Evolutionary conservation across 2,797 vertebrate genomes (phyloP).

Genomic region (Columba guinea): DNA sequence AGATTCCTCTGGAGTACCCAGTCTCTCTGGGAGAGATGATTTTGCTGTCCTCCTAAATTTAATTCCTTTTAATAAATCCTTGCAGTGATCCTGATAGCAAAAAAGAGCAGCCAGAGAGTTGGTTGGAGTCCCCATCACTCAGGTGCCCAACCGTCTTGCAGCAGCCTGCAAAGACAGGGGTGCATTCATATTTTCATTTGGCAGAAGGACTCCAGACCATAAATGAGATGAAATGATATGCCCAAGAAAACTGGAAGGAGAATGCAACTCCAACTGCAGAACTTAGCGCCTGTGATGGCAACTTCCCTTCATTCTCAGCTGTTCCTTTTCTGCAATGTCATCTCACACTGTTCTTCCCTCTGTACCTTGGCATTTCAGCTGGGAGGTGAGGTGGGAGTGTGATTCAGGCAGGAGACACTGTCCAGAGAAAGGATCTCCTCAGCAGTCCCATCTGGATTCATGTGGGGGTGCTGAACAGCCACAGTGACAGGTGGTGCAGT

Average conservation of each 20-base stretch:
- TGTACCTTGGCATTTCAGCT: neutral
- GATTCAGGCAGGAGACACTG: neutral
- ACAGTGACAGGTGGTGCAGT: neutral
- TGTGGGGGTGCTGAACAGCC: neutral
- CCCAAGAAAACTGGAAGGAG: neutral
- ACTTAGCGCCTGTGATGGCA: neutral
- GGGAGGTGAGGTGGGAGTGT: neutral
- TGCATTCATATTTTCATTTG: neutral
- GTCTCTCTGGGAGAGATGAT: neutral
- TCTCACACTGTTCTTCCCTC: neutral
- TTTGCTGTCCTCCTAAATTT: neutral
- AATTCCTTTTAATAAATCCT: neutral
- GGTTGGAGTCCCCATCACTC: neutral
- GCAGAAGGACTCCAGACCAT: neutral
- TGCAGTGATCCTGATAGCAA: neutral
- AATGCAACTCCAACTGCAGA: neutral
- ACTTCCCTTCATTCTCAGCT: neutral
- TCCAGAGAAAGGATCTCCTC: neutral
- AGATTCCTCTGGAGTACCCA: neutral
- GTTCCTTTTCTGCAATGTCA: neutral
- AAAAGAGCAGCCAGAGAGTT: neutral
- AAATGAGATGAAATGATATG: neutral
- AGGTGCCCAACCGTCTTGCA: neutral
- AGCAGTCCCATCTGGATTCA: neutral
- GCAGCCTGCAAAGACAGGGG: neutral